These are phyloP conservation scores for Drosophila repletoides DNA, from an alignment of 1,140 invertebrate species.

Conservation along the genomic window DNA sequence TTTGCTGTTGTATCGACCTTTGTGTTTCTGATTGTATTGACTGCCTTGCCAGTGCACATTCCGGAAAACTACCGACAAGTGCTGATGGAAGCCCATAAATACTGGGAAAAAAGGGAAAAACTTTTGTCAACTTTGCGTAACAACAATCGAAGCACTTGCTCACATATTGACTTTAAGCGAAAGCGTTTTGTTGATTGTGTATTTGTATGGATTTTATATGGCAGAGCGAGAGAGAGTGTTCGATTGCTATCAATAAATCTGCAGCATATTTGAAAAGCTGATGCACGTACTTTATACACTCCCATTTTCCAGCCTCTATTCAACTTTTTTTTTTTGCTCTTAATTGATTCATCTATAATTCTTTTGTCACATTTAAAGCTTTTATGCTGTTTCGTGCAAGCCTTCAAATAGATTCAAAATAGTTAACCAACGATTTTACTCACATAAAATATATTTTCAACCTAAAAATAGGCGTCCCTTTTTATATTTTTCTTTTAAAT, in stretches of 20 bases:
- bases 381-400: no score
- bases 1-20: conserved; percentile 31
- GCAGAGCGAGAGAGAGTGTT: not conserved
- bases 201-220: conserved; percentile 5
- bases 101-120: conserved; percentile 42
- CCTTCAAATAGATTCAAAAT: no score
- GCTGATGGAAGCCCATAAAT: conserved; percentile 70
- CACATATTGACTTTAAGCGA: conserved; percentile 71
- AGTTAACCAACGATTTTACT: no score
- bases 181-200: conserved; percentile 62
- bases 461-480: conserved; percentile 7
- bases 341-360: no score
- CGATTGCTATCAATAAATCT: conserved; percentile 60
- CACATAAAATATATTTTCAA: no score
- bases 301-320: no score
- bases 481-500: conserved; percentile 18
- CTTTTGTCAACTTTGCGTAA: conserved; percentile 66
- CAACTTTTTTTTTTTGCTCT: no score
- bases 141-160: conserved; percentile 67
- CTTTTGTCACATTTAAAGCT: no score
- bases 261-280: conserved; percentile 54
- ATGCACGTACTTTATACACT: no score
- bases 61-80: conserved; percentile 57
- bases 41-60: conserved; percentile 65
- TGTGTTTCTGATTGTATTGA: conserved; percentile 64